Evolutionary conservation across 2,888 invertebrate species (phyloP).

Genomic region (Liopterus haemorrhoidalis): DNA sequence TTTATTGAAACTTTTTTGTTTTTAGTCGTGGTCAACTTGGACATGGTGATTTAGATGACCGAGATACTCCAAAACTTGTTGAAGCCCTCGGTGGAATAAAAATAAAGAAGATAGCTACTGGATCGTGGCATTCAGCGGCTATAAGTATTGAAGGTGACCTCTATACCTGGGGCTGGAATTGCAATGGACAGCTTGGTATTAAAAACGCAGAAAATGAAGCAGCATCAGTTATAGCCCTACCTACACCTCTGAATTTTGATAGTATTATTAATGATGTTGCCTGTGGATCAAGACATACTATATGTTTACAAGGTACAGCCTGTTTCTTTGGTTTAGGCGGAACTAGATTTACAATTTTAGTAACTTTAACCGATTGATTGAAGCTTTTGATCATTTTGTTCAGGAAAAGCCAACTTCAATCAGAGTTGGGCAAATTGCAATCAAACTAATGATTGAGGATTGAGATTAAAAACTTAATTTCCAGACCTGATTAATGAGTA

Average conservation of each 20-base stretch:
- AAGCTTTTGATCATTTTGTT: no score
- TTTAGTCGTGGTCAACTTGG: constrained; percentile 83
- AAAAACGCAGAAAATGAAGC: constrained; percentile 43
- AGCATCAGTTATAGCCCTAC: constrained; percentile 46
- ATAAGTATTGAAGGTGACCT: constrained; percentile 74
- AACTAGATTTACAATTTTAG: no score
- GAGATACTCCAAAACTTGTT: constrained; percentile 59
- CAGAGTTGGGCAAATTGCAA: no score
- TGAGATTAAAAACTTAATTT: no score
- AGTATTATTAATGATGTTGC: constrained; percentile 50
- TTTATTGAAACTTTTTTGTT: no score
- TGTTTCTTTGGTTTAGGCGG: no score
- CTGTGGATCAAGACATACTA: constrained; percentile 74
- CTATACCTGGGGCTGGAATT: constrained; percentile 90
- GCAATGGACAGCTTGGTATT: constrained; percentile 76
- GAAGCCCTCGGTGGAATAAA: constrained; percentile 71
- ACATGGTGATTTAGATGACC: constrained; percentile 61
- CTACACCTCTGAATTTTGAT: constrained; percentile 50
- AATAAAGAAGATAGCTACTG: constrained; percentile 65
- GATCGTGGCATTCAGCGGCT: constrained; percentile 83
- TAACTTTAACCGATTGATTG: no score
- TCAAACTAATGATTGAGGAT: no score
- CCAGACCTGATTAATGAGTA: no score
- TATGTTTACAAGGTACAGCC: constrained; percentile 57
- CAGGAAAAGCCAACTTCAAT: no score